Base-by-base conservation (phyloP, 2,888 invertebrate species). In the Drosophila maculinotata region DNA sequence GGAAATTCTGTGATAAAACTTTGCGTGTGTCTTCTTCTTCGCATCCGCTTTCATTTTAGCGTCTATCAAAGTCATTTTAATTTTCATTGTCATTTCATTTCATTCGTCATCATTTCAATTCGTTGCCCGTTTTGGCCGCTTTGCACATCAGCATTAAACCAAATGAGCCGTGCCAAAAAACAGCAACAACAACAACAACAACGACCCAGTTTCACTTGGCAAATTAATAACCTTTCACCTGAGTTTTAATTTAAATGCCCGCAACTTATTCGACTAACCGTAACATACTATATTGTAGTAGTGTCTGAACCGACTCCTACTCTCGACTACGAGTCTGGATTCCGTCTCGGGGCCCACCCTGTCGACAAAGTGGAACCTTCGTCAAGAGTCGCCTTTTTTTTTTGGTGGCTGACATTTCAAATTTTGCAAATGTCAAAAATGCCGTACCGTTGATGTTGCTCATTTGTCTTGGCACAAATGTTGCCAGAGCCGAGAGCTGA, bases 141-240 rank as follows among this genome's bases (percentile, higher is more conserved):
- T 45, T 48, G 52, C 76, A 65, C 65, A 69, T 71, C 79, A 63
- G 35, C 67, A 87, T 84, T 81, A 73, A 87, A 7, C 66, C 82
- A 69, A 82, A 82, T 87, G 81, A 87, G 81, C 69, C 74, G 56
- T 59, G 59, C 14, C 58, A 52, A 70, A 67, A 42, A 38, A 53
- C 28, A 67, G 38, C 56, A 56, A 41, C 41, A 42, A 33, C 48
- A 69, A 63, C 53, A 79, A 48, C 62, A 58, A 68, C 49, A 47
- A 67, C 69, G 57, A 49, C 62, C 69, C 72, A 81, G 79, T 75
- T 80, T 76, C 64, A 78, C 57, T 69, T 80, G 38, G 62, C 62
- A 74, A 83, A 87, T 84, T 84, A 84, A 84, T 84, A 84, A 84
- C 83, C 88, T 84, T 84, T 84, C 86, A 86, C 87, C 83, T 86